phyloP scores from a whole-genome alignment of 2,797 vertebrate genomes.

The Lophius americanus region DNA sequence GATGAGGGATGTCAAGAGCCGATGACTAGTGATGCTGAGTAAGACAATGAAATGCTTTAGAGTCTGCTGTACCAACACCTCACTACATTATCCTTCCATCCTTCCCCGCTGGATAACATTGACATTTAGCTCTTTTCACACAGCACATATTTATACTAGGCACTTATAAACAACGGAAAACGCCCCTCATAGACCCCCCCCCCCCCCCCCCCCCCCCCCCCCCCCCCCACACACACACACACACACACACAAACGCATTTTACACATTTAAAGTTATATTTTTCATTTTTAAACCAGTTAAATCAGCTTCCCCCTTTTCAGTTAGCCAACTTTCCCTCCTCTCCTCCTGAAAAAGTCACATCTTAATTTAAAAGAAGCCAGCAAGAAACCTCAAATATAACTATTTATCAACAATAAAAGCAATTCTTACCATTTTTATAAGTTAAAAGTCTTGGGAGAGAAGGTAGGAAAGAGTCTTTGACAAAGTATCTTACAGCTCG shows the following conservation, averaged over 20 bases:
- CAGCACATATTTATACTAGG: too few relatives aligned
- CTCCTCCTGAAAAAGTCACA: too few relatives aligned
- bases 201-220: too few relatives aligned
- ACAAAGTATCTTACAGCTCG: constrained; percentile 74
- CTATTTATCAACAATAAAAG: background rate
- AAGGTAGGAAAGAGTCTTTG: constrained; percentile 34
- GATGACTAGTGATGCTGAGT: background rate
- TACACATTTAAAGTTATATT: too few relatives aligned
- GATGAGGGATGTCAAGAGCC: background rate
- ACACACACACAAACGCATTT: too few relatives aligned
- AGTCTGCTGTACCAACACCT: constrained; percentile 2
- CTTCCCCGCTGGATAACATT: background rate
- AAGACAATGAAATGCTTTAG: background rate
- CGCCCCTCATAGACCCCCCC: too few relatives aligned
- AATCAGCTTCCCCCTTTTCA: background rate
- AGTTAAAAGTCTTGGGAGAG: constrained; percentile 13
- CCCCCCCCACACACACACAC: too few relatives aligned
- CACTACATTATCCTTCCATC: constrained; percentile 5
- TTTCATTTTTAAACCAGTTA: background rate
- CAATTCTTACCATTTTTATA: constrained; percentile 64
- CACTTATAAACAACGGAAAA: too few relatives aligned
- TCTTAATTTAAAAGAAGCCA: background rate
- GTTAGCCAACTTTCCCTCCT: too few relatives aligned
- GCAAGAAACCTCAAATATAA: accelerated
- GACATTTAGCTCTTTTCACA: too few relatives aligned